Conservation (phyloP, 64 coral and sea anemone genomes). For the Actinia tenebrosa region DNA sequence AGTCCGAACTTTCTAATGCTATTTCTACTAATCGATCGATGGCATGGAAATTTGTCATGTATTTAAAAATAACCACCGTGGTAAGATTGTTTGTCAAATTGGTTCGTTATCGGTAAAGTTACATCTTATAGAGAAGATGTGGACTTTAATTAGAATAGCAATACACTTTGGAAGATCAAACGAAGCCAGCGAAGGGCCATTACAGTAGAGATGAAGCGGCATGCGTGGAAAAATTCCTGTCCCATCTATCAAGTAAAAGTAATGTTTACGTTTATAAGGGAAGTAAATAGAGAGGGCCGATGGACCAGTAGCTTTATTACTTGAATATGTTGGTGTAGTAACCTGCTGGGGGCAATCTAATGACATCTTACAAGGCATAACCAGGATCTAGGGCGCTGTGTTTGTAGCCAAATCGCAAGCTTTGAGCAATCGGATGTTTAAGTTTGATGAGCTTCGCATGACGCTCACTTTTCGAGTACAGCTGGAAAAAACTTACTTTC, state of each 20-base stretch:
- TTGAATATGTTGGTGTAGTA: neutral
- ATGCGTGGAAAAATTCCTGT: neutral
- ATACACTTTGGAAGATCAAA: neutral
- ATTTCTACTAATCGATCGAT: neutral
- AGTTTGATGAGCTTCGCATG: neutral
- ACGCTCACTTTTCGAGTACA: neutral
- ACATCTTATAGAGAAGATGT: neutral
- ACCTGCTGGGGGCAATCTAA: neutral
- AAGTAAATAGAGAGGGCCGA: neutral
- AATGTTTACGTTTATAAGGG: neutral
- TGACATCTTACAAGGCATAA: neutral
- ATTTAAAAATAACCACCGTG: neutral
- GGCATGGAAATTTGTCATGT: neutral
- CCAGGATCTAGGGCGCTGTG: neutral
- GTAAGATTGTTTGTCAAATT: neutral
- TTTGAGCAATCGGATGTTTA: slow-evolving; percentile 14
- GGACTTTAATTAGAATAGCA: slow-evolving; percentile 8
- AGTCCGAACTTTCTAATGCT: neutral
- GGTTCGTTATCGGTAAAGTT: neutral
- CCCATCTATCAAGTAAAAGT: neutral
- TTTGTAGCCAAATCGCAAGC: slow-evolving; percentile 3
- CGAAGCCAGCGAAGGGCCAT: neutral
- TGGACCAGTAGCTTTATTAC: neutral
- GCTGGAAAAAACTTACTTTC: neutral
- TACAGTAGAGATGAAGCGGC: neutral